Evolutionary conservation across 2,888 invertebrate species (phyloP).

Genomic region (Lochmaea capreae): DNA sequence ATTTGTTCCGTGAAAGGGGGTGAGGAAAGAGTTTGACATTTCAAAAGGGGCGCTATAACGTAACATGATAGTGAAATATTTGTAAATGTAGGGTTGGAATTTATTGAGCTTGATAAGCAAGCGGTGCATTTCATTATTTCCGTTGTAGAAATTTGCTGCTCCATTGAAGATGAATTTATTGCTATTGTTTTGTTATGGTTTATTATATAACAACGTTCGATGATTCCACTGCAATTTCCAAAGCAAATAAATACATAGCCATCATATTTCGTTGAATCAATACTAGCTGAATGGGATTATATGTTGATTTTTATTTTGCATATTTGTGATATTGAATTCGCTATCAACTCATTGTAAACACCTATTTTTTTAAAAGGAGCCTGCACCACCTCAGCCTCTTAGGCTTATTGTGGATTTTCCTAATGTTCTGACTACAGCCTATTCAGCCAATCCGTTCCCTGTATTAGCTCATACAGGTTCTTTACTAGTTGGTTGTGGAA

Average conservation of each 20-base stretch:
- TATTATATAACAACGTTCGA: conserved; percentile 9
- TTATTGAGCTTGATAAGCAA: conserved; percentile 30
- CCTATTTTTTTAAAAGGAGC: no score
- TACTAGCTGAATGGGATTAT: not conserved
- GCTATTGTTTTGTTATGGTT: conserved; percentile 17
- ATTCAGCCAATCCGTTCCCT: no score
- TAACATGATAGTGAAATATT: conserved; percentile 29
- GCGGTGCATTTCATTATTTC: conserved; percentile 30
- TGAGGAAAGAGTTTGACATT: conserved; percentile 17
- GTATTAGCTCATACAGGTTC: no score
- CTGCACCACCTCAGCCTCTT: no score
- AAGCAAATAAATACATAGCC: conserved; percentile 6
- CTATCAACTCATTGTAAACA: no score
- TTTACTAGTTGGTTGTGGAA: no score
- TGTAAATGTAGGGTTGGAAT: conserved; percentile 28
- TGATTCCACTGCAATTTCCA: conserved; percentile 11
- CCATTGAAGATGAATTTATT: conserved; percentile 20
- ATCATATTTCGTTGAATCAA: conserved; percentile 10
- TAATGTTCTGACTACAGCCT: no score
- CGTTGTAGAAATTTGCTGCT: conserved; percentile 12
- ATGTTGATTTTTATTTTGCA: no score
- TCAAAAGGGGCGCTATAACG: conserved; percentile 17
- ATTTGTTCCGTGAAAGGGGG: conserved; percentile 30
- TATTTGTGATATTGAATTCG: no score
- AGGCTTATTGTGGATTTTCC: no score